Evolutionary conservation across 2,113 vertebrate genomes (phyloP).

Genomic region (Prunella fulvescens): DNA sequence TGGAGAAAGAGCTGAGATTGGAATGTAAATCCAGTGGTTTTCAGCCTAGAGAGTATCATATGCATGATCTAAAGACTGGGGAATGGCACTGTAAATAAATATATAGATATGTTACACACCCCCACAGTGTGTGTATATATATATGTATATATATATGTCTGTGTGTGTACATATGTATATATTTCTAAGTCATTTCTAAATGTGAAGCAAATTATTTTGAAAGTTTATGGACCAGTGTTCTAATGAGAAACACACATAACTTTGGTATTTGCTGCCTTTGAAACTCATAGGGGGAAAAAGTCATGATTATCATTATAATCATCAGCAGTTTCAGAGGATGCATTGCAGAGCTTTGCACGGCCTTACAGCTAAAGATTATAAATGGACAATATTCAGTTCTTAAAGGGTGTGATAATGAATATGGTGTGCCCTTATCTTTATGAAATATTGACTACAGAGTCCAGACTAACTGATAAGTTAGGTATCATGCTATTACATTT

Average conservation of each 20-base stretch:
- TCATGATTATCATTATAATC: background rate
- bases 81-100: background rate
- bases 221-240: background rate
- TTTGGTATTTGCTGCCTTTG: background rate
- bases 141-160: rapidly evolving
- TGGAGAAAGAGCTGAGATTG: background rate
- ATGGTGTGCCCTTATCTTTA: background rate
- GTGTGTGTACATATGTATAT: rapidly evolving
- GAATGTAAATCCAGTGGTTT: background rate
- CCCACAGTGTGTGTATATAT: rapidly evolving
- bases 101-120: background rate
- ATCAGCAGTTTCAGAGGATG: background rate
- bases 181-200: background rate
- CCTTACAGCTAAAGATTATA: background rate
- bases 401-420: background rate
- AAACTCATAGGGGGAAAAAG: background rate
- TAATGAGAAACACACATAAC: background rate
- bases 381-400: background rate
- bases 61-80: background rate
- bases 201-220: background rate
- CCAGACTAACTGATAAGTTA: background rate
- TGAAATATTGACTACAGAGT: background rate
- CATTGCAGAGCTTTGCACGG: background rate
- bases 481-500: background rate
- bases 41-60: background rate